Base-by-base conservation (phyloP, 2,797 vertebrate genomes). In the Toxotes lorentzi region DNA sequence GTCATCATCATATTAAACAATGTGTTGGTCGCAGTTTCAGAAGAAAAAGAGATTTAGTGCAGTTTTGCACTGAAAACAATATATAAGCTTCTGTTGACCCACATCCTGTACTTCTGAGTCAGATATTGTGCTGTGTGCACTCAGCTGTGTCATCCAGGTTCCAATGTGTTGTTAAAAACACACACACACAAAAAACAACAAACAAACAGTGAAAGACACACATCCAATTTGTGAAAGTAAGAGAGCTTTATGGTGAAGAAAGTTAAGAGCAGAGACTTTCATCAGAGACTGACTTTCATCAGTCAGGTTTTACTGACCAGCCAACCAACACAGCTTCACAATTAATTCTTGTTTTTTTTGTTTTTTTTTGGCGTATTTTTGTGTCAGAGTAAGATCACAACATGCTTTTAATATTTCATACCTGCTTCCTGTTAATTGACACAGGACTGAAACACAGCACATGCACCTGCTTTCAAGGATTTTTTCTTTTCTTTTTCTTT, bases 151-250 rank as follows among this genome's bases (percentile, higher is more conserved):
- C 34, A 57, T 14, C 17, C 64, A 62, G 50, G 50, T 53, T 72
- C 47, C n/a, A 60, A 27, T 60, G 40, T 65, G 12, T 27, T 63
- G 51, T 53, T n/a, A 24, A 4, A 32, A 50, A 35, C 17, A 21
- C 1, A 47, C 45, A 47, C 13, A 43, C 14, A 43, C 14, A 19
- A 7, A n/a, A 48, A 21, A 7, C 1, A 47, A 24, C 5, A 38
- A 45, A 40, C 24, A 57, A 2, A 6, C 23, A 54, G 16, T 17
- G 6, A 61, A 62, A 57, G 41, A 48, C 16, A 53, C 2, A 1
- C 11, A 57, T 66, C 19, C 56, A 59, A 9, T 72, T 53, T 71
- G 16, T 66, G 54, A 65, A 62, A 70, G 60, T 53, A 43, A 47
- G 6, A 62, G 1, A 17, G 40, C 43, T 23, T 14, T 56, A 59